Conservation (phyloP, 2,113 vertebrate species). For the Ailurus styani region DNA sequence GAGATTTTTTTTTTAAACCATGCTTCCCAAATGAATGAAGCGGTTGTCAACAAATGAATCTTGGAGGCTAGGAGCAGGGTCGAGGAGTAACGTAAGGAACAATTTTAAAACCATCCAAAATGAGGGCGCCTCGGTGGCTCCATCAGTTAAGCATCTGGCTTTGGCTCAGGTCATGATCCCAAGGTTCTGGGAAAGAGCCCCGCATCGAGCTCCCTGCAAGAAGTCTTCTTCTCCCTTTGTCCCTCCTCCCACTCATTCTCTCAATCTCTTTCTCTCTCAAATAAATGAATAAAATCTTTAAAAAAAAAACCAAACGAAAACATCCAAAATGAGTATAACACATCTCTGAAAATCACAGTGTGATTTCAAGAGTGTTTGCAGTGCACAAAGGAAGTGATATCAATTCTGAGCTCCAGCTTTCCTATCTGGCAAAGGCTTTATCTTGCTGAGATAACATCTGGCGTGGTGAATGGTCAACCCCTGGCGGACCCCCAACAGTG, state of each 20-base stretch:
- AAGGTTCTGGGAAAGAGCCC: too few relatives aligned
- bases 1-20: background rate
- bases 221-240: too few relatives aligned
- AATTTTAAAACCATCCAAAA: background rate
- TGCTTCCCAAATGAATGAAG: conserved; percentile 14
- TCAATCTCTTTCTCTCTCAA: too few relatives aligned
- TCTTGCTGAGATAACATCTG: conserved; percentile 48
- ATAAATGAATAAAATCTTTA: too few relatives aligned
- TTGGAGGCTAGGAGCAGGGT: background rate
- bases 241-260: too few relatives aligned
- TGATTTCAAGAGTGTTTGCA: conserved; percentile 42
- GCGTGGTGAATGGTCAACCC: conserved; percentile 11
- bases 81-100: conserved; percentile 8
- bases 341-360: conserved; percentile 41
- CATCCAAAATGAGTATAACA: conserved; percentile 11
- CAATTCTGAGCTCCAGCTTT: conserved; percentile 15
- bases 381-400: conserved; percentile 33
- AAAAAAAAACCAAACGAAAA: background rate
- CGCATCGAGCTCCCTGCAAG: too few relatives aligned
- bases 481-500: background rate
- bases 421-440: conserved; percentile 48
- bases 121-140: background rate
- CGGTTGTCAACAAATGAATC: background rate
- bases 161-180: background rate
- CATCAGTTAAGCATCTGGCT: background rate